Conservation (phyloP, 2,113 vertebrate species). For the Gymnogyps californianus region DNA sequence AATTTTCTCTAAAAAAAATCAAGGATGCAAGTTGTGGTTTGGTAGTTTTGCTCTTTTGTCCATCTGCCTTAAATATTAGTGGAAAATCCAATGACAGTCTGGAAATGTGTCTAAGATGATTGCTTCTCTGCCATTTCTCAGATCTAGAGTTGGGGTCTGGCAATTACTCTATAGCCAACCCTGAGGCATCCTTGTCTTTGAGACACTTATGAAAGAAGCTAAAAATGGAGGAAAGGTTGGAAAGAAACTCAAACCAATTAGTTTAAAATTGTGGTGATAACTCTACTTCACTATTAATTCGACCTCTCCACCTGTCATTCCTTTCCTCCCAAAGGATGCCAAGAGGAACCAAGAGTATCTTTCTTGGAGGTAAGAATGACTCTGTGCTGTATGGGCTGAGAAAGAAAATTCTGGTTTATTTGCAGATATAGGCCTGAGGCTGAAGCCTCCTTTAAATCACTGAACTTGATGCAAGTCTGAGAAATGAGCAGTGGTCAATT, state of each 20-base stretch:
- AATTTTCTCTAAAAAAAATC: not conserved
- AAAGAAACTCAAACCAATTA: not conserved
- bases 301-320: not conserved
- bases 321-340: not conserved
- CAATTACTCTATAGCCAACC: not conserved
- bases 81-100: not conserved
- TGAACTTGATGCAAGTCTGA: not conserved
- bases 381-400: not conserved
- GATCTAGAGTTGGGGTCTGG: not conserved
- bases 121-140: not conserved
- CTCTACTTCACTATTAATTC: not conserved
- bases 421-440: not conserved
- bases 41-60: not conserved
- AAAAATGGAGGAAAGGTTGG: not conserved
- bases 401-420: not conserved
- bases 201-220: not conserved
- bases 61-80: not conserved
- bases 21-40: not conserved
- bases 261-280: not conserved
- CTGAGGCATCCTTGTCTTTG: not conserved
- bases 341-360: not conserved
- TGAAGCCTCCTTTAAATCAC: not conserved
- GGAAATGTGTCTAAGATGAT: not conserved
- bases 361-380: not conserved
- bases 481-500: not conserved